phyloP scores from a whole-genome alignment of 2,797 vertebrate species.

The Rallus crepitans region DNA sequence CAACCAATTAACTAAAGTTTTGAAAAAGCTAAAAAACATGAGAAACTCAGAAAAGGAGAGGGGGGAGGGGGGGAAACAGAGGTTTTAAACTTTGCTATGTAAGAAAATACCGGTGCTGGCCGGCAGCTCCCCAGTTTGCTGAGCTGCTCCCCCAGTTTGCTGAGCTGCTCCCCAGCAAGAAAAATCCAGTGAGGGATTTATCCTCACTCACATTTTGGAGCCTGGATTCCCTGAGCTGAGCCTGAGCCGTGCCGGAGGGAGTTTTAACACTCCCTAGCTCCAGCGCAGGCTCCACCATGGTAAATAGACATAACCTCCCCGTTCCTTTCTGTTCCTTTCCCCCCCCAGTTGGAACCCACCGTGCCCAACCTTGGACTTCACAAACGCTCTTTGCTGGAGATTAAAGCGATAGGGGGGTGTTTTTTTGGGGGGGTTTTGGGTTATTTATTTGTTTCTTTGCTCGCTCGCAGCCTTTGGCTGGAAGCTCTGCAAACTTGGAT shows the following conservation, averaged over 20 bases:
- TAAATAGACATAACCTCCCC: not conserved
- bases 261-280: not conserved
- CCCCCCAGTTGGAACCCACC: not conserved
- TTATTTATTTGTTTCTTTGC: not conserved
- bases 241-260: not conserved
- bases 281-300: not conserved
- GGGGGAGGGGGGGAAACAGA: fast-evolving
- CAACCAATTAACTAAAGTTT: not conserved
- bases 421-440: not conserved
- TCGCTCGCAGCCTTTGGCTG: not conserved
- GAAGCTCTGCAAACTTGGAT: not conserved
- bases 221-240: fast-evolving
- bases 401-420: not conserved
- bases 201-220: not conserved
- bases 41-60: not conserved
- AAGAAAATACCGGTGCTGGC: not conserved
- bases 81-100: not conserved
- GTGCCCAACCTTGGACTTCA: not conserved
- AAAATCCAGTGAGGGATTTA: not conserved
- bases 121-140: not conserved
- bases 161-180: not conserved
- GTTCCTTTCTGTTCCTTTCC: not conserved
- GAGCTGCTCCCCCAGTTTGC: not conserved
- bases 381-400: not conserved
- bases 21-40: not conserved